phyloP scores from a whole-genome alignment of 2,888 invertebrate species.

The Acleris emargana region DNA sequence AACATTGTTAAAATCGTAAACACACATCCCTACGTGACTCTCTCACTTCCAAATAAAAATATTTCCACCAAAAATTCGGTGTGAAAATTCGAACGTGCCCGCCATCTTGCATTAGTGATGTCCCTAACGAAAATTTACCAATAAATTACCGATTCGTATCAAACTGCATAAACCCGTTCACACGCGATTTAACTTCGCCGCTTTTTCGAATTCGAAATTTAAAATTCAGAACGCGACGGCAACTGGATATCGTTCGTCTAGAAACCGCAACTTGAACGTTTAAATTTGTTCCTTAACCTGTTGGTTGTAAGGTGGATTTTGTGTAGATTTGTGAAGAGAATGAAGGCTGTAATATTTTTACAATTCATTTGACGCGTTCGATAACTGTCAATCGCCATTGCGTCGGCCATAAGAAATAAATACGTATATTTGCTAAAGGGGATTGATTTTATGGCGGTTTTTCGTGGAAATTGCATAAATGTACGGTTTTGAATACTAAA shows the following conservation, averaged over 20 bases:
- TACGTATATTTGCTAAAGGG: conserved; percentile 69
- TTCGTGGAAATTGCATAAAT: conserved; percentile 67
- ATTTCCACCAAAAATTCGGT: conserved; percentile 50
- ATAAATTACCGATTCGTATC: conserved; percentile 65
- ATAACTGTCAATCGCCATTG: conserved; percentile 70
- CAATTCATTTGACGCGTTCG: conserved; percentile 68
- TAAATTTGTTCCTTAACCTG: conserved; percentile 40
- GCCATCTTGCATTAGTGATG: conserved; percentile 53
- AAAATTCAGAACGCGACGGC: conserved; percentile 74
- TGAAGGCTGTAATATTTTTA: conserved; percentile 50
- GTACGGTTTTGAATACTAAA: conserved; percentile 39
- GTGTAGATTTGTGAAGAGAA: conserved; percentile 36
- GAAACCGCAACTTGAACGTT: conserved; percentile 44
- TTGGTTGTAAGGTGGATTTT: conserved; percentile 35
- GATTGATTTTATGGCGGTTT: conserved; percentile 58
- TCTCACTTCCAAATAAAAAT: conserved; percentile 43
- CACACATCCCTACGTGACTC: conserved; percentile 19
- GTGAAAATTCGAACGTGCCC: conserved; percentile 69
- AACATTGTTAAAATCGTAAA: too few relatives aligned
- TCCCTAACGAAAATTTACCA: conserved; percentile 65
- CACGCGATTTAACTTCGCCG: conserved; percentile 77
- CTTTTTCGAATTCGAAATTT: conserved; percentile 65
- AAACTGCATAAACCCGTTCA: conserved; percentile 70
- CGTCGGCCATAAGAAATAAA: conserved; percentile 61
- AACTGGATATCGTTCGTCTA: conserved; percentile 61